phyloP scores from a whole-genome alignment of 92 coral and sea anemone species.

The Zoanthus solanderi region DNA sequence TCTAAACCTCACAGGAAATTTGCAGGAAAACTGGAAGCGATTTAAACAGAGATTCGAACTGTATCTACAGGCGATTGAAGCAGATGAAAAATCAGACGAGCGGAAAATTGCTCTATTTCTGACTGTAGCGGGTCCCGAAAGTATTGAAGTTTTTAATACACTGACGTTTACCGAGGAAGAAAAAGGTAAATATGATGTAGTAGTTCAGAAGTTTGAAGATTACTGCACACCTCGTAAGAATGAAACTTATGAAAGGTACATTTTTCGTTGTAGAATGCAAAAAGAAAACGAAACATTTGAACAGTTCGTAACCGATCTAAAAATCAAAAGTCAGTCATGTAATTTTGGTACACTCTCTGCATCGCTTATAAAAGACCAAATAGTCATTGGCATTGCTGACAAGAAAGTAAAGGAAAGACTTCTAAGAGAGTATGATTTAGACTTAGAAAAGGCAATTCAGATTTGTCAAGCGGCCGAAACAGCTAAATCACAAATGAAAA shows the following conservation, averaged over 20 bases:
- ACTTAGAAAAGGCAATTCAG: conserved; percentile 26
- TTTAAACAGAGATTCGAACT: conserved; percentile 29
- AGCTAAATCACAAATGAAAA: conserved; percentile 38
- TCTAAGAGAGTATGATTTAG: conserved; percentile 36
- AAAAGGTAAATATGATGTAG: conserved; percentile 40
- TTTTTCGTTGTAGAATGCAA: conserved; percentile 44
- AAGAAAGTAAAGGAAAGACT: conserved; percentile 24
- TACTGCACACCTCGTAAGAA: conserved; percentile 9
- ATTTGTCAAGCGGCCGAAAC: conserved; percentile 43
- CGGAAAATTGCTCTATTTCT: conserved; percentile 28
- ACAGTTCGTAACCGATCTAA: conserved; percentile 35
- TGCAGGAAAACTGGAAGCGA: conserved; percentile 27
- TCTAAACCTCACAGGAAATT: conserved; percentile 21
- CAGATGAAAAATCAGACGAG: conserved; percentile 35
- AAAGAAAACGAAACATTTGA: conserved; percentile 32
- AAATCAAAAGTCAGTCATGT: conserved; percentile 37
- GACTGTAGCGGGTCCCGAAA: conserved; percentile 30
- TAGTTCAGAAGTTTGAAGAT: background rate
- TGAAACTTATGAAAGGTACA: conserved; percentile 44
- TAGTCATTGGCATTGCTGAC: conserved; percentile 34
- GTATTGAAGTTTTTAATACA: background rate
- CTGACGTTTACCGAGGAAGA: conserved; percentile 8
- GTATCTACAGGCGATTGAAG: conserved; percentile 20
- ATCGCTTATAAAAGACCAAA: conserved; percentile 29
- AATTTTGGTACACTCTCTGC: conserved; percentile 12